Conservation (phyloP, 2,797 vertebrate species). For the Florisuga fusca region DNA sequence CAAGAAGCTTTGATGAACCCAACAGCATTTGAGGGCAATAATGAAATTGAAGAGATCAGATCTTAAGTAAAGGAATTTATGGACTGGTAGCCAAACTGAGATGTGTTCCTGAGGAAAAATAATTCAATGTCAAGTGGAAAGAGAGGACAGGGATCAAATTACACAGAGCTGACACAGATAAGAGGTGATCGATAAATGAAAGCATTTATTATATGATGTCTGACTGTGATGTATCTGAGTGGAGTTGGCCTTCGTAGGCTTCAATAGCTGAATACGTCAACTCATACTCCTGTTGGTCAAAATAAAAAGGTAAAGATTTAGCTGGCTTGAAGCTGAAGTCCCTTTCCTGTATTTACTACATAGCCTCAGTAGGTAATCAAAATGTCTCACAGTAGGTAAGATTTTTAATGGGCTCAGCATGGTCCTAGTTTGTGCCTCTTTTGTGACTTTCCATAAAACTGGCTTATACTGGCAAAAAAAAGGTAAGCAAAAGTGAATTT, state of each 20-base stretch:
- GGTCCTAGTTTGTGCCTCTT: background rate
- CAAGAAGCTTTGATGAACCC: background rate
- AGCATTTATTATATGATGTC: background rate
- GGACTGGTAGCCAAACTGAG: background rate
- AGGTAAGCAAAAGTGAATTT: background rate
- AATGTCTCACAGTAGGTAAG: background rate
- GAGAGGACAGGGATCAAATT: background rate
- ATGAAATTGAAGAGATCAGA: constrained; percentile 16
- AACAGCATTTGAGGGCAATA: background rate
- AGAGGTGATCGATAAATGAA: background rate
- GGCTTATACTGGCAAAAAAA: background rate
- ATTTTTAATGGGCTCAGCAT: background rate
- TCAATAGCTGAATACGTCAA: background rate
- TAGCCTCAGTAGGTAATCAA: background rate
- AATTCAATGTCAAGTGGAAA: background rate
- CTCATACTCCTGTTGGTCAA: background rate
- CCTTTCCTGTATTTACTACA: background rate
- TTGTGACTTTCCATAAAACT: background rate
- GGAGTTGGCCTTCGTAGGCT: background rate
- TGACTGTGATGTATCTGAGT: background rate
- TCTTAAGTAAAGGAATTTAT: constrained; percentile 19
- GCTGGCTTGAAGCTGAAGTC: background rate
- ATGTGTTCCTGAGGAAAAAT: background rate
- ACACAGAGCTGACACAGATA: background rate
- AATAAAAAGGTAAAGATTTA: background rate